Conservation (phyloP, 53 echinoderm and acorn worm genomes). For the Holothuria leucospilota region DNA sequence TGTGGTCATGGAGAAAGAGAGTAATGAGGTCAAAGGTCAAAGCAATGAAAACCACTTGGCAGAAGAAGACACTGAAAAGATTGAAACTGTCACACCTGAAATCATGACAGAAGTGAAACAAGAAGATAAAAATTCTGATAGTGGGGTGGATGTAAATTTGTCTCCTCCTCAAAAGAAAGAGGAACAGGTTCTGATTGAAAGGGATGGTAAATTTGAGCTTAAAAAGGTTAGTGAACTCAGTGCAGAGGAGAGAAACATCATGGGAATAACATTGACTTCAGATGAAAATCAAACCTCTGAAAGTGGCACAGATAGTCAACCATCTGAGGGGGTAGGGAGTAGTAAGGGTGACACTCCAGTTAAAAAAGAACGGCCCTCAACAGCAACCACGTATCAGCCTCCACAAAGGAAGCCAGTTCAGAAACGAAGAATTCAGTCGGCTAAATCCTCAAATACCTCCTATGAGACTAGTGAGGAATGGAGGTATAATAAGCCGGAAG, state of each 20-base stretch:
- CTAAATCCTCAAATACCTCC: conserved; percentile 62
- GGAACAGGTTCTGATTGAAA: conserved; percentile 80
- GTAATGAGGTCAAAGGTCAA: background rate
- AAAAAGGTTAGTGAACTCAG: conserved; percentile 81
- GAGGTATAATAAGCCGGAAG: conserved; percentile 58
- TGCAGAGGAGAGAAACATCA: conserved; percentile 71
- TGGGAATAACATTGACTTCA: conserved; percentile 60
- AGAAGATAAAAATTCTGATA: background rate
- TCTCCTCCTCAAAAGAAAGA: conserved; percentile 18
- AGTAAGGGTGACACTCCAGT: conserved; percentile 52
- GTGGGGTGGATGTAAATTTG: background rate
- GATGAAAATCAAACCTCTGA: conserved; percentile 13
- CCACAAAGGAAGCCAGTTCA: conserved; percentile 43
- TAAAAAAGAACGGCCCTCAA: conserved; percentile 74
- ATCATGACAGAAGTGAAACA: background rate
- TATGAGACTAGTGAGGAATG: conserved; percentile 7
- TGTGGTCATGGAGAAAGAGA: conserved; percentile 8
- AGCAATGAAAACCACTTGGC: background rate
- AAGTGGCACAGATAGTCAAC: background rate
- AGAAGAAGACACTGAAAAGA: background rate
- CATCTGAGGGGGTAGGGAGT: background rate
- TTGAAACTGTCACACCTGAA: background rate
- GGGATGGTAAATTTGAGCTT: conserved; percentile 91
- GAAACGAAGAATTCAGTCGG: conserved; percentile 75
- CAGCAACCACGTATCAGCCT: conserved; percentile 69